Evolutionary conservation across 1,140 invertebrate species (phyloP).

Genomic region (Eurytemora carolleeae): DNA sequence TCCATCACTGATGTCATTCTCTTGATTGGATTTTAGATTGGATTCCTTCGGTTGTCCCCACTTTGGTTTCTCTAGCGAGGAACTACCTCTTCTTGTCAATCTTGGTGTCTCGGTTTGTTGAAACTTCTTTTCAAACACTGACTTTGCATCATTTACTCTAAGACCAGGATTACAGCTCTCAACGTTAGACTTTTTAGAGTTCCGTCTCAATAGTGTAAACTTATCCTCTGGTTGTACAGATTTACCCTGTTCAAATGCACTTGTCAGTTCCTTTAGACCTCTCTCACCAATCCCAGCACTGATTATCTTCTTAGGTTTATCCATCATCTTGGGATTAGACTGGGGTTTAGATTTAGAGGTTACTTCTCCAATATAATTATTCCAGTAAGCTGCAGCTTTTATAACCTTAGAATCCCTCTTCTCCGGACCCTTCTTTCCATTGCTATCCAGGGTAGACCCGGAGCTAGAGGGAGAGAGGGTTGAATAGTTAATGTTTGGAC

Average conservation of each 20-base stretch:
- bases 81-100: background rate
- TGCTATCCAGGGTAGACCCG: background rate
- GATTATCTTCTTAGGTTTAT: slow-evolving; percentile 54
- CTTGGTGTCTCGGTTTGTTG: slow-evolving; percentile 12
- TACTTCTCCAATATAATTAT: slow-evolving; percentile 28
- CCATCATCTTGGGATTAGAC: slow-evolving; percentile 6
- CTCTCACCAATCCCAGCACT: slow-evolving; percentile 34
- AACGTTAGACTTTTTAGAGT: background rate
- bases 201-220: slow-evolving; percentile 1
- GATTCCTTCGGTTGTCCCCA: background rate
- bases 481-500: background rate
- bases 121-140: slow-evolving; percentile 55
- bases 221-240: background rate
- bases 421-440: slow-evolving; percentile 23
- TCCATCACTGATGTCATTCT: too few species aligned
- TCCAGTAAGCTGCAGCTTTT: slow-evolving; percentile 47
- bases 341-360: slow-evolving; percentile 2
- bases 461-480: background rate
- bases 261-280: slow-evolving; percentile 6
- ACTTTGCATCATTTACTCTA: slow-evolving; percentile 57
- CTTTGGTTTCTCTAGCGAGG: background rate
- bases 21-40: too few species aligned
- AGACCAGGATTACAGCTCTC: slow-evolving; percentile 27
- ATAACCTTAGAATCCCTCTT: slow-evolving; percentile 43
- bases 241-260: slow-evolving; percentile 8